Conservation (phyloP, 2,797 vertebrate species). For the Discoglossus pictus region DNA sequence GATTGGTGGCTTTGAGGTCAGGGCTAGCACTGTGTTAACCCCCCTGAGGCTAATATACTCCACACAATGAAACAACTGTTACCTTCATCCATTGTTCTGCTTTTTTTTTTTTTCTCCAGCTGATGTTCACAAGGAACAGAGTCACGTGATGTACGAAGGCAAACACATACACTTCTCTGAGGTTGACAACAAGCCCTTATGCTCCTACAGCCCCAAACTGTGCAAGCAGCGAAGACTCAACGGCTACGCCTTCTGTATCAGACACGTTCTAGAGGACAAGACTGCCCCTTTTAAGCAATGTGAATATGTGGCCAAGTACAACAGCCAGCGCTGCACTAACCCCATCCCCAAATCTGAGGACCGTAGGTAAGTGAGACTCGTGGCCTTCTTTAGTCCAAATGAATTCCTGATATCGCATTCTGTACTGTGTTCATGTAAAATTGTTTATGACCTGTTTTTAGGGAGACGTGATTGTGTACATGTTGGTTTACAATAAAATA, state of each 20-base stretch:
- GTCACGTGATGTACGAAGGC: constrained; percentile 99
- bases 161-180: constrained; percentile 99
- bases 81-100: constrained; percentile 53
- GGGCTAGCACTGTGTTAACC: neutral
- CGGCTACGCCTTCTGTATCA: constrained; percentile 99
- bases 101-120: constrained; percentile 79
- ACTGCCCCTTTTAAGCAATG: constrained; percentile 99
- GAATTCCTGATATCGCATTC: too few relatives aligned
- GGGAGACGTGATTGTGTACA: too few relatives aligned
- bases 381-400: too few relatives aligned
- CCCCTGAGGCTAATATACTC: neutral
- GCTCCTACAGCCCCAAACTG: constrained; percentile 99
- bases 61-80: constrained; percentile 13
- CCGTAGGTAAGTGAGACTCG: constrained; percentile 81
- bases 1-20: neutral
- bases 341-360: constrained; percentile 98
- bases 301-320: constrained; percentile 99
- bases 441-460: too few relatives aligned
- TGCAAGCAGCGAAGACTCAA: constrained; percentile 99
- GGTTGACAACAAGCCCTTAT: constrained; percentile 99
- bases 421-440: too few relatives aligned
- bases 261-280: constrained; percentile 98
- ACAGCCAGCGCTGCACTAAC: constrained; percentile 99
- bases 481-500: too few relatives aligned
- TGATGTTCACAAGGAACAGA: constrained; percentile 99